Evolutionary conservation across 2,113 vertebrate species (phyloP), one percentile per base, ranked within the genome.

Genomic region (Strix aluco): DNA sequence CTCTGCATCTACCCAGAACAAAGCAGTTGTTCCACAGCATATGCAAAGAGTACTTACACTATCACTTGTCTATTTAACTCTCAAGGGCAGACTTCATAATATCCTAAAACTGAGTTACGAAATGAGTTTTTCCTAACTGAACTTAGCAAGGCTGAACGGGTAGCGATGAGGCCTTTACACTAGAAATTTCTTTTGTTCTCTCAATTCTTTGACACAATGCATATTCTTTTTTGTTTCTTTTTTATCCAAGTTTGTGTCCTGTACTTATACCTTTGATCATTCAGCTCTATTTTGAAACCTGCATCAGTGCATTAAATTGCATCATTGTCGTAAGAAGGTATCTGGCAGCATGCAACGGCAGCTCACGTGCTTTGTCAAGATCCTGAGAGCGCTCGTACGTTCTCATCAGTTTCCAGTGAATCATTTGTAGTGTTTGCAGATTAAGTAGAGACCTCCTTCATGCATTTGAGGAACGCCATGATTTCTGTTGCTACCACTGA

Each of bases 191-290:
- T 97, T 93, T 94, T 12, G 20, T 81, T 63, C 52, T 89, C 66
- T 81, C 27, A 58, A 32, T 38, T 88, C 29, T 89, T 52, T 86
- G 17, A 85, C 13, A 4, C 40, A 83, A 86, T 6, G 54, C n/a
- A 40, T 75, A 77, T 61, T 90, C 40, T 23, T 80, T 85, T 92
- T 90, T 79, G 30, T 79, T 95, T 93, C 86, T 57, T 95, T 94
- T 87, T 57, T 40, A 61, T 13, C 42, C 78, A 62, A 22, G 54
- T 47, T 49, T 16, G 18, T n/a, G 58, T 54, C 18, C 61, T 78
- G 47, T 52, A 78, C 42, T 89, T 44, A 1, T 2, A n/a, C 19
- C 72, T 83, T 49, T 77, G 59, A 82, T 66, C 70, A 70, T 58
- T 55, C 15, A 63, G 84, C 44, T 79, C 66, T 36, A 52, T 79